Evolutionary conservation across 2,888 invertebrate genomes (phyloP), one percentile per base, ranked within the genome.

Genomic region (Epicampocera succincta): DNA sequence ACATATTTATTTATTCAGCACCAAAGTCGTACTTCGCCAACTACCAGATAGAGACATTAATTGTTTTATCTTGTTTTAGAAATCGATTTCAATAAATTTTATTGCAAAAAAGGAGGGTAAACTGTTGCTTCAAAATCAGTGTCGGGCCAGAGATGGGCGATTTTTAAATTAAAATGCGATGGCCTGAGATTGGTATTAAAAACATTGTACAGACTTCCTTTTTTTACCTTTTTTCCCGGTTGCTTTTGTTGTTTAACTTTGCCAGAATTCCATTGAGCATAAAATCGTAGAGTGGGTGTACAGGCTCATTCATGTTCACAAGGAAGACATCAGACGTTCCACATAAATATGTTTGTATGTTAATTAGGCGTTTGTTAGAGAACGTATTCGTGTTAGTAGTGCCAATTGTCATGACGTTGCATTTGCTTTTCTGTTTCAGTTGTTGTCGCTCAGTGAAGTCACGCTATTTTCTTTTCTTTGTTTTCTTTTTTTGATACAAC

Each of bases 311-410:
- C 33, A 63, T 3, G 33, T 56, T 68, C 54, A 69, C 69, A 56
- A 56, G 69, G 46, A 69, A 69, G 56, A 8, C 25, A 17, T 54
- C 15, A 52, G 29, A 68, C 13, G 19, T 33, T 29, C 3, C 5
- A 58, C 38, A 25, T 13, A 5, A 38, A 38, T 25, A 46, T 52
- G 66, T 29, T 52, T 15, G 8, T 56, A 33, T 60, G 44, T 25
- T 61, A 44, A 61, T 61, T 61, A 25, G 1, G 3, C 17, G 40
- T 21, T 40, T 58, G 2, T 13, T 6, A 8, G 9, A 25, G 38
- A 38, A 56, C 38, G 48, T 21, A 48, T 40, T 33, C 50, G n/a
- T 78, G 77, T 78, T 58, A 78, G 71, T 78, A 52, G 77, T 65
- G 50, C 71, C 65, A 71, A 78, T 71, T 71, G 58, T 58, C 21